These are phyloP conservation scores for Agriopis marginaria DNA, from an alignment of 2,888 invertebrate species.

Conservation along the genomic window DNA sequence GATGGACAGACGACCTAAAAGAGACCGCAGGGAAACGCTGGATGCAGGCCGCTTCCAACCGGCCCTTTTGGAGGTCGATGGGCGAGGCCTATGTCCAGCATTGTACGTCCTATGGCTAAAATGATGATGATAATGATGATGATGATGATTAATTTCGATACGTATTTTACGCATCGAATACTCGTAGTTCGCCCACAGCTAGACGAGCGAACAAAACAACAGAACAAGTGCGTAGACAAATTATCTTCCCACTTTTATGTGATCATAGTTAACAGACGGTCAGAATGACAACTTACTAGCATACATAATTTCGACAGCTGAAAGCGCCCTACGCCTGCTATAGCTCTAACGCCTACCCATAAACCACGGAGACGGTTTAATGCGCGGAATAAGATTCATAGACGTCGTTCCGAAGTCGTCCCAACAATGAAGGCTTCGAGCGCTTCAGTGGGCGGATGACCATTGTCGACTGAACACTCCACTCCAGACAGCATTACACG, in stretches of 20 bases:
- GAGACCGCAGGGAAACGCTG: no score
- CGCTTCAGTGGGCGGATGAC: slow-evolving; percentile 38
- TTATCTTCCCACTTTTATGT: not conserved
- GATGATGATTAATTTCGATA: no score
- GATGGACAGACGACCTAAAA: no score
- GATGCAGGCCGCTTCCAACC: no score
- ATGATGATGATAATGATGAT: no score
- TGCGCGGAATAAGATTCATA: slow-evolving; percentile 46
- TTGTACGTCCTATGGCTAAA: no score
- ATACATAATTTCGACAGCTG: slow-evolving; percentile 5
- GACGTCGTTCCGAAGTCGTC: slow-evolving; percentile 38
- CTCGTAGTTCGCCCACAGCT: no score
- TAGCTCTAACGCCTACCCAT: slow-evolving; percentile 38
- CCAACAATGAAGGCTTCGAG: slow-evolving; percentile 41
- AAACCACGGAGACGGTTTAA: slow-evolving; percentile 46
- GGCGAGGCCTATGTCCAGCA: no score
- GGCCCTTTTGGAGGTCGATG: no score
- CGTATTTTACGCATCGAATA: no score
- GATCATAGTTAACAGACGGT: not conserved
- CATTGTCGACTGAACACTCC: slow-evolving; percentile 34
- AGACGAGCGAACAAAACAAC: not conserved
- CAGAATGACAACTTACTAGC: slow-evolving; percentile 11
- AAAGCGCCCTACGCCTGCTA: slow-evolving; percentile 14
- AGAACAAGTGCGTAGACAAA: no score
- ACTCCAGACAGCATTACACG: slow-evolving; percentile 11